These are phyloP conservation scores for Enteromius afrohamiltoni DNA, from an alignment of 2,797 vertebrate genomes.

Conservation along the genomic window DNA sequence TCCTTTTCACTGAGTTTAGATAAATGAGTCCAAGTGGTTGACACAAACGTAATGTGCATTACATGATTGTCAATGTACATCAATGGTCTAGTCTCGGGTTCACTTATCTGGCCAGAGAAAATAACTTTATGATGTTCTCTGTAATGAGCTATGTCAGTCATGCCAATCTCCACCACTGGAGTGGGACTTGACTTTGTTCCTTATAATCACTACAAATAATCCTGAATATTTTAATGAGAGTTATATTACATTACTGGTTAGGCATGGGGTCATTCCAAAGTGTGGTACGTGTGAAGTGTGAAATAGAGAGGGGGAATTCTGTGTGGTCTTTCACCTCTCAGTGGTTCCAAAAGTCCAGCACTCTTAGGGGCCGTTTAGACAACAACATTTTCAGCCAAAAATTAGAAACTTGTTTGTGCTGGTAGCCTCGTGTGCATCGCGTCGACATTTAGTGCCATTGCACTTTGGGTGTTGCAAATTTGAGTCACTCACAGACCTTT, in stretches of 20 bases:
- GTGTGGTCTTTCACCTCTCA: conserved; percentile 75
- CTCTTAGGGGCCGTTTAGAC: conserved; percentile 17
- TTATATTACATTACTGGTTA: conserved; percentile 64
- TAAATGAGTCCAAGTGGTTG: conserved; percentile 4
- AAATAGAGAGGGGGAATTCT: conserved; percentile 61
- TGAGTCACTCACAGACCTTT: no score
- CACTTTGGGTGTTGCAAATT: no score
- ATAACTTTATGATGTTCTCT: background rate
- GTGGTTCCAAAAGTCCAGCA: conserved; percentile 64
- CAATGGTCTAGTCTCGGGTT: background rate
- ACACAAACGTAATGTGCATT: conserved; percentile 13
- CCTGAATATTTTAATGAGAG: conserved; percentile 56
- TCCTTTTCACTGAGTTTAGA: background rate
- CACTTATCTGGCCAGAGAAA: background rate
- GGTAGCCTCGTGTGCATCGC: no score
- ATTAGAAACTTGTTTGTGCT: no score
- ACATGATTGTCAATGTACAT: background rate
- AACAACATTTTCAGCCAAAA: no score
- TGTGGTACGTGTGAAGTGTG: conserved; percentile 53
- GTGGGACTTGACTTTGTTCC: background rate
- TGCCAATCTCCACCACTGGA: background rate
- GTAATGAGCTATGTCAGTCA: background rate
- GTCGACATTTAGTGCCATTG: no score
- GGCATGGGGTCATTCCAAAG: conserved; percentile 49
- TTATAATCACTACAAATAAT: conserved; percentile 44